Base-by-base conservation (phyloP, 2,797 vertebrate genomes). In the Carduelis carduelis region DNA sequence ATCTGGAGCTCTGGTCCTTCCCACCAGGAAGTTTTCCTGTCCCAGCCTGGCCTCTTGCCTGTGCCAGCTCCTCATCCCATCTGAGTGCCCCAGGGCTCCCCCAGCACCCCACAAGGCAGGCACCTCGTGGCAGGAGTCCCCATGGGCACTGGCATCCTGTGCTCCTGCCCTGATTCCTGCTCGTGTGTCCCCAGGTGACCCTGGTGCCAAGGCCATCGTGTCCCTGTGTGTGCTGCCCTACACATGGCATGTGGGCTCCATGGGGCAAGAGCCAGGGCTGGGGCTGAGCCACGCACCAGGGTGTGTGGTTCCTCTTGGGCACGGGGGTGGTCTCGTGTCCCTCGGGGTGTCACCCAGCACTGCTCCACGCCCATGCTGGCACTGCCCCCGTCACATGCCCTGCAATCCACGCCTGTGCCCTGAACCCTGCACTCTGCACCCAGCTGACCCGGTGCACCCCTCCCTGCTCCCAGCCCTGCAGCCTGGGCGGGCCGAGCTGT, bases 261-360 rank as follows among this genome's bases (percentile, higher is more conserved):
- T 6, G 23, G 46, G 10, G 11, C 3, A 26, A 3, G 43, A 34
- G 35, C 14, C 55, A 57, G 6, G 22, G 17, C 35, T 28, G 21
- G 8, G 53, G 30, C n/a, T 1, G 1, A 32, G 49, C 61, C 14
- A 0, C 1, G 16, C 14, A 9, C 34, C 4, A 0, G 2, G 24
- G 30, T n/a, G n/a, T n/a, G n/a, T n/a, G n/a, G n/a, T 32, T 57
- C 9, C 70, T 52, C 44, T 10, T 10, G 5, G 34, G 26, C 28
- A 14, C 6, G 39, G 39, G 50, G 7, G 24, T n/a, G 12, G 11
- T 28, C 35, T 63, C 4, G 1, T 52, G 5, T 57, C 53, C 77
- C 35, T 21, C 4, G 3, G 9, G 16, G 12, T 49, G 34, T 68
- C 59, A 15, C 9, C 20, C 32, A 35, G 37, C 32, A 1, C 27